Percentiles rank a stretch among this genome's conserved stretches.
These are phyloP conservation scores for Archilochus colubris DNA, from an alignment of 2,113 vertebrate species.

Conservation along the genomic window DNA sequence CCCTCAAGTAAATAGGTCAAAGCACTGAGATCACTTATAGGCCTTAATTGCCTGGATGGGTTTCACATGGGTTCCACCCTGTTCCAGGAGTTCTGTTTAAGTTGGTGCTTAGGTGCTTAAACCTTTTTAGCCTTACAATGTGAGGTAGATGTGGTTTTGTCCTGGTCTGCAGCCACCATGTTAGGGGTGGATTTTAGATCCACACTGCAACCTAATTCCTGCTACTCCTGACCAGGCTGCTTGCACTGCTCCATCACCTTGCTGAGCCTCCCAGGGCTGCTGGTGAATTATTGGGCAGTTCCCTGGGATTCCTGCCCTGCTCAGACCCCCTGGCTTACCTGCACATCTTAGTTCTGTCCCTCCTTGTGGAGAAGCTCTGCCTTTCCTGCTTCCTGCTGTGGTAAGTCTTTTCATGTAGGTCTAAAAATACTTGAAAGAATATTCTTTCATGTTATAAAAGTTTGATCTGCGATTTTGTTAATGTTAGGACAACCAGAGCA, in stretches of 20 bases:
- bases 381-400: background rate
- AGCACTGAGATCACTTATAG: background rate
- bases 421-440: background rate
- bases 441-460: background rate
- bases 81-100: background rate
- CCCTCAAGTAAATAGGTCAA: background rate
- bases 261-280: background rate
- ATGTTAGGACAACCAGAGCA: background rate
- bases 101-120: rapidly evolving
- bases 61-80: background rate
- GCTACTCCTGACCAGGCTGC: background rate
- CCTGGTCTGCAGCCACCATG: rapidly evolving
- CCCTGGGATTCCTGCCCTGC: rapidly evolving
- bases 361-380: background rate
- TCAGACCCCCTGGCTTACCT: rapidly evolving
- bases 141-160: rapidly evolving
- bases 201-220: rapidly evolving
- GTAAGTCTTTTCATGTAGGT: background rate
- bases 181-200: background rate
- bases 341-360: background rate
- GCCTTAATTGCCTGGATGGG: background rate
- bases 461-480: background rate
- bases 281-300: no score
- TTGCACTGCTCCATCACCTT: rapidly evolving
- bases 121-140: rapidly evolving